Percentiles rank a stretch among this genome's conserved stretches.
Evolutionary conservation across 2,888 invertebrate species (phyloP).

Genomic region (Chydorus sphaericus): DNA sequence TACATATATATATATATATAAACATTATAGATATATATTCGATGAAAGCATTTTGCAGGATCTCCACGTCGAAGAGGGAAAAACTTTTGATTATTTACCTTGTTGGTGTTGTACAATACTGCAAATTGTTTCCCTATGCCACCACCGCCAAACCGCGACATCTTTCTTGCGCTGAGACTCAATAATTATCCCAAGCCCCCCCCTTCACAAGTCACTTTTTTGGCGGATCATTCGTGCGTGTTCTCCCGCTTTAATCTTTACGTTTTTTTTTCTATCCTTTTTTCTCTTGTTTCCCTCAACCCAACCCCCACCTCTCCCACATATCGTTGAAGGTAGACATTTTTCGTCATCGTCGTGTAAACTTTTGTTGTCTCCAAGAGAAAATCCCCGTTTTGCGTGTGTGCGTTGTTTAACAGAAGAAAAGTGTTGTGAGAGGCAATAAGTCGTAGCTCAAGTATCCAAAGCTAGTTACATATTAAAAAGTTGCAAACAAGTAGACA

Average conservation of each 20-base stretch:
- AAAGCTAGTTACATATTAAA: slow-evolving; percentile 5
- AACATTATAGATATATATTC: no score
- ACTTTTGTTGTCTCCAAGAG: background rate
- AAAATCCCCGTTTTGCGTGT: background rate
- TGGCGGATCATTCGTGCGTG: slow-evolving; percentile 1
- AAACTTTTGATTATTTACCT: no score
- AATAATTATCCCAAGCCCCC: background rate
- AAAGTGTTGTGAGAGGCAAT: slow-evolving; percentile 7
- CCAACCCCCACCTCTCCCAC: background rate
- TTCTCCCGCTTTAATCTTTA: background rate
- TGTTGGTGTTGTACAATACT: no score
- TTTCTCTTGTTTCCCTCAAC: background rate
- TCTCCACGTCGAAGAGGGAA: slow-evolving; percentile 5
- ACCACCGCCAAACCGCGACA: background rate
- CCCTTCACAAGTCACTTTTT: background rate
- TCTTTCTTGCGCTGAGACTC: background rate
- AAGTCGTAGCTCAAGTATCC: slow-evolving; percentile 7
- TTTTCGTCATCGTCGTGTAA: background rate
- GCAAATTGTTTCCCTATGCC: no score
- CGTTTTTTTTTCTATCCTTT: background rate
- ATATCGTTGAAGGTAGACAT: no score
- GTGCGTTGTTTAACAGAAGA: no score
- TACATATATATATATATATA: no score
- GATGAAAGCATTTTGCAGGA: slow-evolving; percentile 1
- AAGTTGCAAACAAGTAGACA: background rate